Conservation (phyloP, 2,888 invertebrate species). For the Leistus spinibarbis region DNA sequence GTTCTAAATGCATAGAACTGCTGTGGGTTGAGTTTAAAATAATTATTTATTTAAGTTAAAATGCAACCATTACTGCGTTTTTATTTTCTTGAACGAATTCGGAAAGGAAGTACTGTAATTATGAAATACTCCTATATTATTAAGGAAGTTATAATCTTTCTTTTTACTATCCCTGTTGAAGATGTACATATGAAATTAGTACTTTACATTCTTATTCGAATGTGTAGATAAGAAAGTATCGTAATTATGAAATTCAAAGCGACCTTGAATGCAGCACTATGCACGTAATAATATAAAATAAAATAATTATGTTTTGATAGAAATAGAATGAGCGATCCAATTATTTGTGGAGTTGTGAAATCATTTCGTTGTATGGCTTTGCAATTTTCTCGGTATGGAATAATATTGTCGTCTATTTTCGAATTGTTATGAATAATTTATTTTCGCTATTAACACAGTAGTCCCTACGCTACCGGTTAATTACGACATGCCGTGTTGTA, state of each 20-base stretch:
- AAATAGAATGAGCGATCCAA: background rate
- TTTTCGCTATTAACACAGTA: conserved; percentile 30
- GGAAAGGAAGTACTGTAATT: too few species aligned
- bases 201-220: too few species aligned
- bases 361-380: background rate
- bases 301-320: background rate
- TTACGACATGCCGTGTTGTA: conserved; percentile 28
- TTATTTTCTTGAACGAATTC: too few species aligned
- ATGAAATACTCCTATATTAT: too few species aligned
- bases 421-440: conserved; percentile 37
- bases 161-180: too few species aligned
- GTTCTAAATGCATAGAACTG: too few species aligned
- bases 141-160: too few species aligned
- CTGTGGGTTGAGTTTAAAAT: too few species aligned
- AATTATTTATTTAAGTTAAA: too few species aligned
- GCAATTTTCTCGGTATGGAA: conserved; percentile 35
- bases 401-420: conserved; percentile 36
- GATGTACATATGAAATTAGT: too few species aligned
- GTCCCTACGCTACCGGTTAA: conserved; percentile 30
- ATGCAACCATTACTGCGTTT: too few species aligned
- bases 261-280: background rate
- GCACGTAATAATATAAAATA: background rate
- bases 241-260: background rate
- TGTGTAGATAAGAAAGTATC: background rate
- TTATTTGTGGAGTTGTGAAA: conserved; percentile 1